A percentile compares a stretch with the other conserved stretches of the same genome.
Conservation (phyloP, 2,888 invertebrate species). For the Patella caerulea region DNA sequence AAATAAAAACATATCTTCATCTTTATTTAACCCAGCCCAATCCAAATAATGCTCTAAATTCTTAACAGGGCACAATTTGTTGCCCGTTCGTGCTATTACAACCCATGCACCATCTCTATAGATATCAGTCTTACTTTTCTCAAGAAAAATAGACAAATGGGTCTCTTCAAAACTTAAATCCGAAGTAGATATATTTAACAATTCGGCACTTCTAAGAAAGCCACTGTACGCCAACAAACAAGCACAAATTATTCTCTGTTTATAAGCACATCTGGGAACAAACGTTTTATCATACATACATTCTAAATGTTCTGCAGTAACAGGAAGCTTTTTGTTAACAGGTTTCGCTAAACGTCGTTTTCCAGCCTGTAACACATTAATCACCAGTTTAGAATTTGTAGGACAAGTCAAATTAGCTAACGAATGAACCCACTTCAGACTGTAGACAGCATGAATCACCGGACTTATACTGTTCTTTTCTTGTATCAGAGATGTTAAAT, state of each 20-base stretch:
- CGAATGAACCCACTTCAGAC: constrained; percentile 24
- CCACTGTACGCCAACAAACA: constrained; percentile 18
- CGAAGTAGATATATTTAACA: constrained; percentile 23
- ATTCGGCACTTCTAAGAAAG: constrained; percentile 21
- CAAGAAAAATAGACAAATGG: constrained; percentile 26
- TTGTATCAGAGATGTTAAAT: constrained; percentile 18
- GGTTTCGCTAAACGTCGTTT: not conserved
- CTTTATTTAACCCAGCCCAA: not conserved
- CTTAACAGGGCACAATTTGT: not conserved
- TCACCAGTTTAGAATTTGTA: constrained; percentile 10
- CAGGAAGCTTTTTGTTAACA: not conserved
- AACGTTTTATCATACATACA: constrained; percentile 1
- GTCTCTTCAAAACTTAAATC: constrained; percentile 18
- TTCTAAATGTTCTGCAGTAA: not conserved
- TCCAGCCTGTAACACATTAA: constrained; percentile 11
- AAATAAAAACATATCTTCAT: constrained; percentile 14
- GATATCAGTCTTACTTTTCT: constrained; percentile 27
- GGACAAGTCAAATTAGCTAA: constrained; percentile 6
- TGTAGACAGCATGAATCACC: constrained; percentile 19
- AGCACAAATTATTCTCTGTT: constrained; percentile 5
- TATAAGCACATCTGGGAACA: constrained; percentile 10
- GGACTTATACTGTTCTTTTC: constrained; percentile 13
- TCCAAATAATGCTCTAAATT: not conserved
- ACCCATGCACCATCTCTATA: constrained; percentile 30
- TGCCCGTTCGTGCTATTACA: constrained; percentile 19